Evolutionary conservation across 2,888 invertebrate species (phyloP).

Genomic region (Diogma glabrata): DNA sequence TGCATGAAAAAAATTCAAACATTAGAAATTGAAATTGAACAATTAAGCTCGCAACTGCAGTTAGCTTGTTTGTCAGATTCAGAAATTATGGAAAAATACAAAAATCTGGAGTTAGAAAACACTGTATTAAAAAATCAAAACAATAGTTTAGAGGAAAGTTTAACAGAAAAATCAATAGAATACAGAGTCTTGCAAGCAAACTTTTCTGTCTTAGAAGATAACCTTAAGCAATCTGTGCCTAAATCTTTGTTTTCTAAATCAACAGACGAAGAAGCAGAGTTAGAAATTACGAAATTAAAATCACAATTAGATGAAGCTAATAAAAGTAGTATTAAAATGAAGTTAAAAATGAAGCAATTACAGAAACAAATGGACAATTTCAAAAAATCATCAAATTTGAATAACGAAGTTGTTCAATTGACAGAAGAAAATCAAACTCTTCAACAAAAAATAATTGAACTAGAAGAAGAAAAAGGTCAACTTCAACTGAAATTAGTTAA

Average conservation of each 20-base stretch:
- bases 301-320: slow-evolving; percentile 63
- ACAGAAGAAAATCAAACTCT: slow-evolving; percentile 49
- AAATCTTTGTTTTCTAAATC: slow-evolving; percentile 29
- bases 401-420: slow-evolving; percentile 54
- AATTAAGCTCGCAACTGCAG: slow-evolving; percentile 28
- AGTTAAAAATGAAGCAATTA: slow-evolving; percentile 60
- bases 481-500: slow-evolving; percentile 75
- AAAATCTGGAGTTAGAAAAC: neutral
- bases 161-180: slow-evolving; percentile 44
- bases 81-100: slow-evolving; percentile 17
- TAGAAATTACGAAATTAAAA: slow-evolving; percentile 41
- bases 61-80: slow-evolving; percentile 22
- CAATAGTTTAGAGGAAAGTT: slow-evolving; percentile 38
- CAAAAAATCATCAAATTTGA: slow-evolving; percentile 53
- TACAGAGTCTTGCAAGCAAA: slow-evolving; percentile 39
- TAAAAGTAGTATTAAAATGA: slow-evolving; percentile 64
- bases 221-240: slow-evolving; percentile 26
- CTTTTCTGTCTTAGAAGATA: slow-evolving; percentile 33
- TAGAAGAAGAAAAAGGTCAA: slow-evolving; percentile 87
- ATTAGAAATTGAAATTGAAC: slow-evolving; percentile 42
- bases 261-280: slow-evolving; percentile 25
- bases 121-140: slow-evolving; percentile 20
- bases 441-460: slow-evolving; percentile 64
- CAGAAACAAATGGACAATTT: slow-evolving; percentile 61
- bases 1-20: slow-evolving; percentile 41